Conservation (phyloP, 2,113 vertebrate species). For the Ciconia maguari region DNA sequence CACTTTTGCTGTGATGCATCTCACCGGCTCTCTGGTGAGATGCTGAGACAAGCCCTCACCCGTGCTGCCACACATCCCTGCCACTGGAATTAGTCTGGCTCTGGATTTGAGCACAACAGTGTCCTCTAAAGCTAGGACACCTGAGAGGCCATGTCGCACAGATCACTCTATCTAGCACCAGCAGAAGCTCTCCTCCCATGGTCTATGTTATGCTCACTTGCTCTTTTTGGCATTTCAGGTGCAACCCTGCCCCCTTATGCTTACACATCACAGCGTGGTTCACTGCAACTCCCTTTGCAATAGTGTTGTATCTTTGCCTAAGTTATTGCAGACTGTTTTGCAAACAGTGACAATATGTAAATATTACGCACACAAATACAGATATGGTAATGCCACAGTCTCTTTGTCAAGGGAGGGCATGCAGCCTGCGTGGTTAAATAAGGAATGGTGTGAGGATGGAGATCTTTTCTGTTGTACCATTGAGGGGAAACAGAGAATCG, state of each 20-base stretch:
- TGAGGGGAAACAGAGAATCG: neutral
- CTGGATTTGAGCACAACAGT: neutral
- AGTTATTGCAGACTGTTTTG: neutral
- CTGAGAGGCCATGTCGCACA: neutral
- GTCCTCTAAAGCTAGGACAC: neutral
- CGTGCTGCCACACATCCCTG: neutral
- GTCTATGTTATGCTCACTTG: neutral
- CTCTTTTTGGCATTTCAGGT: slow-evolving; percentile 38
- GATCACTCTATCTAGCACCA: neutral
- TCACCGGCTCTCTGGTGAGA: neutral
- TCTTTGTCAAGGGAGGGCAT: neutral
- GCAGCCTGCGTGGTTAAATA: neutral
- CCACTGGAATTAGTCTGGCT: neutral
- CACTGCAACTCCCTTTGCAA: neutral
- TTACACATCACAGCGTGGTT: neutral
- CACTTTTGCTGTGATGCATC: neutral
- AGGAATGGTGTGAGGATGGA: neutral
- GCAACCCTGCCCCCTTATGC: slow-evolving; percentile 59
- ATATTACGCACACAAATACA: neutral
- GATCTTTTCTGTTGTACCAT: neutral
- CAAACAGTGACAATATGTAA: neutral
- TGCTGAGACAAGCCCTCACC: neutral
- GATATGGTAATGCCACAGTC: neutral
- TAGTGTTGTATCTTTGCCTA: neutral
- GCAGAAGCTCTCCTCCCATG: neutral